phyloP scores from a whole-genome alignment of 2,888 invertebrate genomes.

The Melanargia galathea region DNA sequence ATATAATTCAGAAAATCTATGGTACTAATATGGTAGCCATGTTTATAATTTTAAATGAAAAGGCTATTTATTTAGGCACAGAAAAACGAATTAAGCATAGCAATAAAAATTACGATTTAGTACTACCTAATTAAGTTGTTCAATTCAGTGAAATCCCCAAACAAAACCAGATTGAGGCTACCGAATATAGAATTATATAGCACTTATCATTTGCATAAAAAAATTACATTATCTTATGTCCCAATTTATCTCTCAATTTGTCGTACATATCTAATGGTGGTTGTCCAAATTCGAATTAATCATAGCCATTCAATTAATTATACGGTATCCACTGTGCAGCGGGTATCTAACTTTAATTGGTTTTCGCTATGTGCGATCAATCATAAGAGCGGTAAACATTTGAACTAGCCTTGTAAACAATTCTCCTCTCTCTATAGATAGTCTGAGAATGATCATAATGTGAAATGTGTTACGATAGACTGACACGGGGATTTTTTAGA shows the following conservation, averaged over 20 bases:
- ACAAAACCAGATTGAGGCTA: too few relatives aligned
- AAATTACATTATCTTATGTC: constrained; percentile 14
- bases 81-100: too few relatives aligned
- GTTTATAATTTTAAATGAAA: too few relatives aligned
- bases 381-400: constrained; percentile 58
- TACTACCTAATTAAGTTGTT: too few relatives aligned
- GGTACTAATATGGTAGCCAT: too few relatives aligned
- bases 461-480: too few relatives aligned
- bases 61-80: too few relatives aligned
- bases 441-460: neutral
- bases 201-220: neutral
- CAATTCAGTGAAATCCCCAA: too few relatives aligned
- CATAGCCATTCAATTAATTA: constrained; percentile 52
- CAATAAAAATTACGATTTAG: too few relatives aligned
- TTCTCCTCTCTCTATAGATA: neutral
- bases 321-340: constrained; percentile 59
- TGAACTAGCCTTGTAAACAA: neutral
- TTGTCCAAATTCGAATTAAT: constrained; percentile 59
- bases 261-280: constrained; percentile 36
- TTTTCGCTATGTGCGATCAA: constrained; percentile 65
- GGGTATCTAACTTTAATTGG: constrained; percentile 75
- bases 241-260: constrained; percentile 40
- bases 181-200: too few relatives aligned
- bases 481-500: too few relatives aligned
- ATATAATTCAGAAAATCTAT: too few relatives aligned